Evolutionary conservation across 2,113 vertebrate species (phyloP).

Genomic region (Recurvirostra avosetta): DNA sequence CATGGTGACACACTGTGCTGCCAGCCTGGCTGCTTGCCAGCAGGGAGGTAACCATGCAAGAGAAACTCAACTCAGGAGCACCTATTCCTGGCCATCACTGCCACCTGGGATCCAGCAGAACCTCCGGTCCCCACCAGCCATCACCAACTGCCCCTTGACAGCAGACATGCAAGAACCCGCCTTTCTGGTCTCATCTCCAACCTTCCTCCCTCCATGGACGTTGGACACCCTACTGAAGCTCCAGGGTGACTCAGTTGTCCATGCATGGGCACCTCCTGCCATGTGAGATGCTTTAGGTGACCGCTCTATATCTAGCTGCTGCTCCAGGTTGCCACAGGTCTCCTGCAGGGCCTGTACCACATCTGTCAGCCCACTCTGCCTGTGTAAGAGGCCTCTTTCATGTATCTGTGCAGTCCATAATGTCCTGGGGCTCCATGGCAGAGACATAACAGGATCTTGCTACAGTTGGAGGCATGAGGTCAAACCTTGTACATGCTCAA

Average conservation of each 20-base stretch:
- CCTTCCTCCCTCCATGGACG: background rate
- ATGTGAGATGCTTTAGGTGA: background rate
- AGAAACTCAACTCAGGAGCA: background rate
- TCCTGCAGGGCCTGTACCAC: background rate
- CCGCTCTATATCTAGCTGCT: background rate
- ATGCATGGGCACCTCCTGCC: background rate
- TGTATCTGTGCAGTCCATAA: background rate
- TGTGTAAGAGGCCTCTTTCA: background rate
- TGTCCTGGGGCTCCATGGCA: background rate
- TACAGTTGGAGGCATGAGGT: background rate
- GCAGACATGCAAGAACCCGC: background rate
- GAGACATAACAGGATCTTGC: background rate
- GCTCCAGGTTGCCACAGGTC: background rate
- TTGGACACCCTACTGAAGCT: background rate
- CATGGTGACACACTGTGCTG: background rate
- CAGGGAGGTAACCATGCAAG: background rate
- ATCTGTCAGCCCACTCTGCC: background rate
- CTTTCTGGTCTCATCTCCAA: too few relatives aligned
- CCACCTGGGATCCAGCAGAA: background rate
- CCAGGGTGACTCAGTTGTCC: background rate
- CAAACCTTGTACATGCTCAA: background rate
- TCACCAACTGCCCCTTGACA: background rate
- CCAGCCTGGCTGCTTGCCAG: background rate
- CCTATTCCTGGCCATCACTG: background rate
- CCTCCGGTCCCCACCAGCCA: background rate